These are phyloP conservation scores for Bicyclus anynana DNA, from an alignment of 1,140 invertebrate genomes.

Conservation along the genomic window DNA sequence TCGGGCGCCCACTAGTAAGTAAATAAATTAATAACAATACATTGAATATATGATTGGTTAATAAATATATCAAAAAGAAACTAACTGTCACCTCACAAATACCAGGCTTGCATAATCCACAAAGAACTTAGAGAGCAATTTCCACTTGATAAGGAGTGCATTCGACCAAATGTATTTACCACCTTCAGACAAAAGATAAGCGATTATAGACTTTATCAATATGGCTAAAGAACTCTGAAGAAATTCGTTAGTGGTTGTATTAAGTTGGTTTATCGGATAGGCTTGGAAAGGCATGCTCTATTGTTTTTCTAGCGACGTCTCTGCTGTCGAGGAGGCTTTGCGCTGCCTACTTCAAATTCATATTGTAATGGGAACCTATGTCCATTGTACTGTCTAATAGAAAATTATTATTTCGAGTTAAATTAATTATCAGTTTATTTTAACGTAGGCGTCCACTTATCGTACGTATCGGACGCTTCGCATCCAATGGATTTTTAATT, in stretches of 20 bases:
- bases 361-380: conserved; percentile 24
- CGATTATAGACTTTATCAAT: conserved; percentile 11
- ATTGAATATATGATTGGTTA: too few species aligned
- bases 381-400: conserved; percentile 20
- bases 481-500: too few species aligned
- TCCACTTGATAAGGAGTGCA: conserved; percentile 12
- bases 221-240: background rate
- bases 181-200: background rate
- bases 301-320: conserved; percentile 56
- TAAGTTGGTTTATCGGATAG: background rate
- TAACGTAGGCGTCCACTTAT: too few species aligned
- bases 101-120: conserved; percentile 35
- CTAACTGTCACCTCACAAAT: conserved; percentile 13
- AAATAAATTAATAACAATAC: too few species aligned
- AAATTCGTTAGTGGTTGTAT: background rate
- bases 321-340: conserved; percentile 41
- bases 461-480: too few species aligned
- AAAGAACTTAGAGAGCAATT: conserved; percentile 18
- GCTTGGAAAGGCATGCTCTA: conserved; percentile 28
- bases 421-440: too few species aligned
- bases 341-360: conserved; percentile 40
- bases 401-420: background rate
- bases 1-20: too few species aligned
- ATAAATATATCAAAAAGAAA: background rate
- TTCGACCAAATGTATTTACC: background rate